A percentile compares a stretch with the other conserved stretches of the same genome.
Conservation (phyloP, 2,888 invertebrate species). For the Eristalis intricaria region DNA sequence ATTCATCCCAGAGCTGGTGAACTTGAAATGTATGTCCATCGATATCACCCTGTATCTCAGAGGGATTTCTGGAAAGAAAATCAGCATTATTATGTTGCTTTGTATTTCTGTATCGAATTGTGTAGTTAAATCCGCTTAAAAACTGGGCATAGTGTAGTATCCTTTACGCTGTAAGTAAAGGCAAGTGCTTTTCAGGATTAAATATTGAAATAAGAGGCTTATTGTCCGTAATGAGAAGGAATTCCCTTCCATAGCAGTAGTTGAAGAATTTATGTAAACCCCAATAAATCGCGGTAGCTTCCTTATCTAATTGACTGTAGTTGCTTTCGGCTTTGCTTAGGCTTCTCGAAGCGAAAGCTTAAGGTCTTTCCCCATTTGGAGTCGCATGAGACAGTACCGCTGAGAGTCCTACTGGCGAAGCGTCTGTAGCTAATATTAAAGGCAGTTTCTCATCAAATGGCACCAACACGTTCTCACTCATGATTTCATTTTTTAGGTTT, state of each 20-base stretch:
- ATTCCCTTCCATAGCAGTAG: conserved; percentile 56
- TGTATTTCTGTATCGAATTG: conserved; percentile 53
- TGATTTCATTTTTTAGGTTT: conserved; percentile 73
- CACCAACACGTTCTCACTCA: conserved; percentile 63
- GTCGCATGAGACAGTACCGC: conserved; percentile 63
- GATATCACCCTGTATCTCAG: neutral
- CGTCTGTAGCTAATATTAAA: conserved; percentile 73
- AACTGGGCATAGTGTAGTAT: conserved; percentile 63
- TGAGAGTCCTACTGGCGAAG: conserved; percentile 63
- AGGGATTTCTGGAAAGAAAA: conserved; percentile 33
- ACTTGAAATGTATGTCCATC: neutral
- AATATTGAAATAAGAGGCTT: conserved; percentile 56
- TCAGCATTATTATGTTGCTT: conserved; percentile 46
- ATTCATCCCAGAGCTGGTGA: conserved; percentile 24
- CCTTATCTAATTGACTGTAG: neutral
- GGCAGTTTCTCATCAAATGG: conserved; percentile 68
- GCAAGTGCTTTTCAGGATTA: conserved; percentile 56
- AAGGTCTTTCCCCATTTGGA: conserved; percentile 40
- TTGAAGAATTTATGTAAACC: conserved; percentile 48
- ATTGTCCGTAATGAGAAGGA: conserved; percentile 58
- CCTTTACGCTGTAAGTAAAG: conserved; percentile 58
- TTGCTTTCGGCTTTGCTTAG: neutral
- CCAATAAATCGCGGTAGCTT: conserved; percentile 25
- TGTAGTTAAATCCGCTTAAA: conserved; percentile 65
- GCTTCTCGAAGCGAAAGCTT: conserved; percentile 40